Base-by-base conservation (phyloP, 1,140 invertebrate species). In the Heliconius congener region DNA sequence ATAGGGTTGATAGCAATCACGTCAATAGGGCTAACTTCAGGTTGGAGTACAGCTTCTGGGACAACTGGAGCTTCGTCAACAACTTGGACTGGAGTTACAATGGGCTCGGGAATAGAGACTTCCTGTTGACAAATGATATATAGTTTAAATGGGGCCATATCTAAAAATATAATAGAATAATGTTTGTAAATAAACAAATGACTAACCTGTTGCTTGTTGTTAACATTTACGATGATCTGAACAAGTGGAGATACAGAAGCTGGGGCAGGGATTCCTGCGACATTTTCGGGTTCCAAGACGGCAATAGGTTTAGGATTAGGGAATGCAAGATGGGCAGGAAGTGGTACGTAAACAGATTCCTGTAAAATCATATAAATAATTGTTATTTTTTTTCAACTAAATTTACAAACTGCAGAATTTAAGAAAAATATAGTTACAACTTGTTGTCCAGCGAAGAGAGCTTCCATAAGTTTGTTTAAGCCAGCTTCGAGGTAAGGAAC, bases 171-270 rank as follows among this genome's bases (percentile, higher is more conserved):
- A 23, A 66, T 66, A 0, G 13, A 3, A 66, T 27, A 27, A 13
- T 27, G 3, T 3, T 13, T 13, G 0, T 13, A 27, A 27, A 66
- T 27, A 30, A 3, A 30, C 23, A 66, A 66, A 66, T 30, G 60
- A 16, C 23, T 57, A 19, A 81, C 81, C 73, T 82, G 81, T 72
- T 83, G 82, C 34, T 76, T 71, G 27, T 66, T 72, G 34, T 91
- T 85, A 16, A 92, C 81, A 79, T 92, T 92, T 71, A 92, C 72
- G 85, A 82, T 73, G 76, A 82, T 74, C 66, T 82, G 78, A 9
- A 82, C 78, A 50, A 86, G n/a, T 66, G 83, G 82, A 50, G 71
- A 71, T n/a, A 52, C 13, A 55, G 83, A 27, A 60, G 78, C 71
- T 37, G 83, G 30, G 79, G 87, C 82, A 71, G 75, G 57, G 50